Evolutionary conservation across 2,113 vertebrate species (phyloP).

Genomic region (Panthera leo): DNA sequence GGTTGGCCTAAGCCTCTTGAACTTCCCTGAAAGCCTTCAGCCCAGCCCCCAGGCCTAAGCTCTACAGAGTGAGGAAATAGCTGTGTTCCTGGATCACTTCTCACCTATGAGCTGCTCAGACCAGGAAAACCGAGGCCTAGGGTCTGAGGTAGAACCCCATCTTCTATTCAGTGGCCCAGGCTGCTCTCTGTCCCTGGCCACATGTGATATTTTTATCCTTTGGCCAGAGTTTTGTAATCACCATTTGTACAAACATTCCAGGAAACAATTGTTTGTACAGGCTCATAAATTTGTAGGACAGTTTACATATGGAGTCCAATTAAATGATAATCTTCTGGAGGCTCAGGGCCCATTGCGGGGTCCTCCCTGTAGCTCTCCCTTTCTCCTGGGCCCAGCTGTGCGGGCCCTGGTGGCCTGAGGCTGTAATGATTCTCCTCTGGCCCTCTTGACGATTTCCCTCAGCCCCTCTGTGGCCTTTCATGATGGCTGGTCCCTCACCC

Average conservation of each 20-base stretch:
- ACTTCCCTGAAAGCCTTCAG: neutral
- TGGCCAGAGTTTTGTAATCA: constrained; percentile 50
- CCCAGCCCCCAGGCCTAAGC: neutral
- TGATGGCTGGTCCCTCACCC: neutral
- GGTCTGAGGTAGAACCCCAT: neutral
- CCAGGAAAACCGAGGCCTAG: neutral
- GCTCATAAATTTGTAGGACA: constrained; percentile 30
- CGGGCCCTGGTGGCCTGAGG: neutral
- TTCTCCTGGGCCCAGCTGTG: neutral
- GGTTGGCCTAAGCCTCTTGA: neutral
- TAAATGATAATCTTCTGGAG: constrained; percentile 1
- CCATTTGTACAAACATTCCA: constrained; percentile 41
- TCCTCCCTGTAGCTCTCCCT: neutral
- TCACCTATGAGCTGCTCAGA: neutral
- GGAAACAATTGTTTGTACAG: constrained; percentile 32
- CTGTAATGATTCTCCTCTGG: neutral
- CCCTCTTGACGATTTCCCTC: neutral
- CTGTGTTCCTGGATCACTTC: neutral
- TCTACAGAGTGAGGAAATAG: neutral
- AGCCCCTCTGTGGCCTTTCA: neutral
- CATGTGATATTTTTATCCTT: constrained; percentile 41
- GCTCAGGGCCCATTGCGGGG: neutral
- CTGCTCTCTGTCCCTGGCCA: neutral
- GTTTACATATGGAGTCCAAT: constrained; percentile 11
- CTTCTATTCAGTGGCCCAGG: neutral